Conservation (phyloP, 1,140 invertebrate genomes). For the Drosophila cardini region DNA sequence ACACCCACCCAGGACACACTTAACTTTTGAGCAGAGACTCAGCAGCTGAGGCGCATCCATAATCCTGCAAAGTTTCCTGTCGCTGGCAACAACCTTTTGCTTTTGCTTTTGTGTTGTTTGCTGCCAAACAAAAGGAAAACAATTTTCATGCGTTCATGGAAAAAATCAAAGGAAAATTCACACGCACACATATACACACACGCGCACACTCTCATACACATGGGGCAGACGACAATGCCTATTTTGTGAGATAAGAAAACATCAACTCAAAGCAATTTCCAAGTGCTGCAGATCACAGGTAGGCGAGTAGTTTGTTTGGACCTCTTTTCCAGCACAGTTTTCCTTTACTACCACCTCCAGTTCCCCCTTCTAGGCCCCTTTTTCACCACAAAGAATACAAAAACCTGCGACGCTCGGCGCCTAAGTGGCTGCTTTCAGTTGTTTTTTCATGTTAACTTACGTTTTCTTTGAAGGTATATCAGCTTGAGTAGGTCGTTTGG, state of each 20-base stretch:
- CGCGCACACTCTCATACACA: slow-evolving; percentile 1
- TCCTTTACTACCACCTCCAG: background rate
- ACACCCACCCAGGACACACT: slow-evolving; percentile 48
- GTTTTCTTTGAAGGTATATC: background rate
- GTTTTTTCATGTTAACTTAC: slow-evolving; percentile 23
- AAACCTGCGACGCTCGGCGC: slow-evolving; percentile 58
- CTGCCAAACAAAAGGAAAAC: slow-evolving; percentile 75
- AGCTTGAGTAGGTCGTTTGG: background rate
- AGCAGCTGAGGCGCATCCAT: slow-evolving; percentile 38
- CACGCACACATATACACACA: slow-evolving; percentile 23
- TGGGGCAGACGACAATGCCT: slow-evolving; percentile 64
- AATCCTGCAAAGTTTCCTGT: slow-evolving; percentile 75
- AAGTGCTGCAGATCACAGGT: slow-evolving; percentile 51
- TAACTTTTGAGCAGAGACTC: slow-evolving; percentile 25
- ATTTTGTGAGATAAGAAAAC: slow-evolving; percentile 76
- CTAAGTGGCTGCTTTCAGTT: slow-evolving; percentile 64
- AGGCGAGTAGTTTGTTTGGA: slow-evolving; percentile 18
- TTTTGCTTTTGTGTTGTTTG: slow-evolving; percentile 59
- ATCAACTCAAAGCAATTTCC: slow-evolving; percentile 68
- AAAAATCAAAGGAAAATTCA: slow-evolving; percentile 69
- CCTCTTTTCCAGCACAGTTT: slow-evolving; percentile 14
- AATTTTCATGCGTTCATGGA: slow-evolving; percentile 78
- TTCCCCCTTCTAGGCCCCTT: background rate
- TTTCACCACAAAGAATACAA: slow-evolving; percentile 17
- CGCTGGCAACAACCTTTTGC: slow-evolving; percentile 67